Base-by-base conservation (phyloP, 2,888 invertebrate genomes). In the Drosophila meridiana region DNA sequence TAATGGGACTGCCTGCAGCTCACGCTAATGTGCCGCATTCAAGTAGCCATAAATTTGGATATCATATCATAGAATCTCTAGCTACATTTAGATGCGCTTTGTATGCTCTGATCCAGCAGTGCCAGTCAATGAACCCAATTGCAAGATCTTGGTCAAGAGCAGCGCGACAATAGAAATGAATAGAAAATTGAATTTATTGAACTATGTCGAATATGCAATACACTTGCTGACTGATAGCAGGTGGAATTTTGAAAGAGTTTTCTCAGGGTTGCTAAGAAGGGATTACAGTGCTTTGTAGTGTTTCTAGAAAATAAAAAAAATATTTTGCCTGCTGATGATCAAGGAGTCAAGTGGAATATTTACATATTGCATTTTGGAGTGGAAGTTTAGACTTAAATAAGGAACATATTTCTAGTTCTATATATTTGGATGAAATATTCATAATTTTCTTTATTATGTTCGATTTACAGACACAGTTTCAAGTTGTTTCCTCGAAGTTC, bases 1-100 rank as follows among this genome's bases (percentile, higher is more conserved):
- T 53, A 62, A 75, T 70, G 62, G 32, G 52, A 67, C 70, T 64
- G 63, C 76, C 60, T 47, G 73, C 50, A 48, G 64, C 40, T 62
- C 34, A 42, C 3, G 11, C 70, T 32, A 74, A 85, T 63, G 86
- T 82, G 80, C 73, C 61, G 80, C 66, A 45, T 55, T 69, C 38
- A 62, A 85, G 84, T 87, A 78, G 76, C 69, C 61, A 83, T 83
- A 73, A 85, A 79, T 86, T 80, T 67, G n/a, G 61, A 32, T 66
- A 86, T 83, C 63, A 64, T 58, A 81, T 81, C 86, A 28, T 30
- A 45, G 56, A 47, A 69, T 62, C 56, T 69, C 38, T n/a, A 43
- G 45, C 76, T 79, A 68, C 64, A 80, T 78, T 78, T 76, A 59
- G 38, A 14, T 8, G 36, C 26, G 26, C 38, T 50, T 32, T 42